A percentile compares a stretch with the other conserved stretches of the same genome.
Conservation (phyloP, 1,140 invertebrate genomes). For the Cecropterus lyciades region DNA sequence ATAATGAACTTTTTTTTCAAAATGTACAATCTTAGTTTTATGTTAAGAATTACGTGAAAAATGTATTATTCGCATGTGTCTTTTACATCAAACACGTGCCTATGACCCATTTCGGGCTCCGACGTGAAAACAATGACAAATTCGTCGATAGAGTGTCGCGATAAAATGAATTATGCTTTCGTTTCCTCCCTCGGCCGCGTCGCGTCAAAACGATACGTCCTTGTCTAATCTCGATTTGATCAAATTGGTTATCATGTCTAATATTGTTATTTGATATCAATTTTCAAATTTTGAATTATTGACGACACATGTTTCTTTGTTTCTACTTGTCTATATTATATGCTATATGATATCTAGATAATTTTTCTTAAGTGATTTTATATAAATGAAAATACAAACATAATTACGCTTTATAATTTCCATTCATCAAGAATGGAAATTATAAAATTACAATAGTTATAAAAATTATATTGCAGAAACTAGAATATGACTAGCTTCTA, state of each 20-base stretch:
- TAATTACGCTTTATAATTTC: too few species aligned
- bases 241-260: constrained; percentile 17
- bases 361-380: too few species aligned
- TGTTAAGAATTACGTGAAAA: background rate
- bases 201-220: constrained; percentile 6
- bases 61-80: background rate
- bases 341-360: too few species aligned
- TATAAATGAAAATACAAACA: too few species aligned
- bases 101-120: constrained; percentile 13
- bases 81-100: constrained; percentile 1
- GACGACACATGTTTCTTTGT: constrained; percentile 4
- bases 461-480: too few species aligned
- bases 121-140: constrained; percentile 33
- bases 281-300: constrained; percentile 17
- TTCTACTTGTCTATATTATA: constrained; percentile 8
- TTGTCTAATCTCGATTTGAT: constrained; percentile 30
- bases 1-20: too few species aligned
- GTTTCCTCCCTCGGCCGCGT: constrained; percentile 4
- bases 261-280: constrained; percentile 29
- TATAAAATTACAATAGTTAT: too few species aligned
- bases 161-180: constrained; percentile 33
- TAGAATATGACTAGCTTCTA: too few species aligned
- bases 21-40: too few species aligned
- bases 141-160: constrained; percentile 30
- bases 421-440: too few species aligned